Base-by-base conservation (phyloP, 2,113 vertebrate species). In the Rhinoderma darwinii region DNA sequence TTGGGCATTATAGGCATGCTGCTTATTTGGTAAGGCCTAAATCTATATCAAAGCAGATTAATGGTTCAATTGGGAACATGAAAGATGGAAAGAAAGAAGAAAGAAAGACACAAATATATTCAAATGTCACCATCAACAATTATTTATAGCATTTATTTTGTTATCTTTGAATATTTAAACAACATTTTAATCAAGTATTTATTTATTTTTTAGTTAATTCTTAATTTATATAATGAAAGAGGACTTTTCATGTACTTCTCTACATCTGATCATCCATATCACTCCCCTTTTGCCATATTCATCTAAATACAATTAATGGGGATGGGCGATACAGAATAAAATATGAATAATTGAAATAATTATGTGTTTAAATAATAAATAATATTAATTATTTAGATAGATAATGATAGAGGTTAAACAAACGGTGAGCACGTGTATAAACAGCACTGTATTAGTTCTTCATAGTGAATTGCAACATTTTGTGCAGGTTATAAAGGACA, bases 401-500 rank as follows among this genome's bases (percentile, higher is more conserved):
- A 12, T 15, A 32, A 1, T 41, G 68, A 72, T 41, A 72, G 0
- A 12, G 37, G 68, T 72, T 22, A 72, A 37, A 70, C 32, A 70
- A 70, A 35, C 6, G 27, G 37, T 4, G 2, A 39, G 68, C 12
- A 20, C 25, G 15, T 14, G n/a, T 35, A 37, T 66, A 32, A 25
- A 72, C 6, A 72, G 9, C 25, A 25, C 30, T 41, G 37, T 44
- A 73, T 76, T 84, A 44, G 17, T 50, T 61, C 39, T 61, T 84
- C 74, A 50, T 50, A 78, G 56, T 56, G 43, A 61, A 43, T 37
- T 20, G 27, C 32, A 61, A 84, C 51, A 84, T 47, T 77, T 44
- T 78, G 63, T 66, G 84, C 59, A 78, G 74, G 74, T 78, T 78
- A 86, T 63, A 86, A 66, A 59, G 37, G 56, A 77, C 39, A 66